Evolutionary conservation across 1,140 invertebrate species (phyloP).

Genomic region (Eurytemora carolleeae): DNA sequence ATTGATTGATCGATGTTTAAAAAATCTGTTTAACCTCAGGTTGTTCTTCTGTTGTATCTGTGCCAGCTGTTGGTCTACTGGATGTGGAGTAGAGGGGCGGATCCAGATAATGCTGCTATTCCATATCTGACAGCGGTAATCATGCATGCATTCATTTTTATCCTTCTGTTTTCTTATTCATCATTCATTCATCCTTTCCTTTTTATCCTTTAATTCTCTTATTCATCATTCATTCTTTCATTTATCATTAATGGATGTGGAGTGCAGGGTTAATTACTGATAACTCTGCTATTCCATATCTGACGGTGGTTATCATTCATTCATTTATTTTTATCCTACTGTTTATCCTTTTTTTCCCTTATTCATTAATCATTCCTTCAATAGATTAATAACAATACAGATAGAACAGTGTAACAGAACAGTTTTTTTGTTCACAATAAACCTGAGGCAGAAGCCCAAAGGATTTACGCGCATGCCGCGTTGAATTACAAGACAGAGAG

Average conservation of each 20-base stretch:
- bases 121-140: constrained; percentile 63
- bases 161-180: not conserved
- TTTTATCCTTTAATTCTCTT: not conserved
- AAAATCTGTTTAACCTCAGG: too few relatives aligned
- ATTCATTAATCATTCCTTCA: too few relatives aligned
- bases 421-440: too few relatives aligned
- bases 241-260: not conserved
- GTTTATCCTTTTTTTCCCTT: too few relatives aligned
- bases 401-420: too few relatives aligned
- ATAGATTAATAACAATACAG: too few relatives aligned
- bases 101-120: constrained; percentile 86
- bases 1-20: too few relatives aligned
- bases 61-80: constrained; percentile 59
- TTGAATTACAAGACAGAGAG: too few relatives aligned
- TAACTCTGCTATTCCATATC: not conserved
- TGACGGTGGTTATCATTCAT: not conserved
- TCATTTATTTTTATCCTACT: not conserved
- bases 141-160: too few relatives aligned
- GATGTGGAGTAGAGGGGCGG: constrained; percentile 64
- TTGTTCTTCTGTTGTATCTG: constrained; percentile 53
- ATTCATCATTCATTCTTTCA: not conserved
- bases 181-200: not conserved
- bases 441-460: too few relatives aligned
- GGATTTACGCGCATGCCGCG: too few relatives aligned
- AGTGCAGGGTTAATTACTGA: not conserved